Evolutionary conservation across 2,888 invertebrate species (phyloP), one percentile per base, ranked within the genome.

Genomic region (Acanthacorydalis orientalis): DNA sequence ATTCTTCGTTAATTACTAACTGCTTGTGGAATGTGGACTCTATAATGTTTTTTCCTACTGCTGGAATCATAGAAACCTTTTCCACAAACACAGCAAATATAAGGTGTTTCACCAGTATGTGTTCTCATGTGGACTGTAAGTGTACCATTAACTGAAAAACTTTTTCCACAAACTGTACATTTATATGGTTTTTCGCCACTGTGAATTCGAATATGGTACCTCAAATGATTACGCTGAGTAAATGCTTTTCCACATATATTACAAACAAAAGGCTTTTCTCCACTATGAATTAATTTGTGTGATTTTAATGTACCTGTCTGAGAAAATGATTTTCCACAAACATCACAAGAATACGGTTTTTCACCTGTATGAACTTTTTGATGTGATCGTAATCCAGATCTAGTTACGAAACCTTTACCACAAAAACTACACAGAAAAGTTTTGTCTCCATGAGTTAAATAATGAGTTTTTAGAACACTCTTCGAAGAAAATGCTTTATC

Each of bases 51-150:
- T 34, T 54, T 55, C 54, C 55, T 50, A 23, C 49, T 50, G 43
- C 53, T 52, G 1, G 54, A 54, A 47, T 55, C 54, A 23, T 52
- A 51, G 40, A 54, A 55, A 1, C 54, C 54, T 45, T 49, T 49
- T 12, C 48, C 47, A 46, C 56, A 56, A 15, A 50, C 49, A 8
- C 35, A 16, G 47, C 56, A 56, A 9, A 40, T 9, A 47, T 53
- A 54, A 1, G 56, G 56, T n/a, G 53, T 55, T 47, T 55, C 54
- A 4, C 56, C 56, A 1, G 54, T 54, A 43, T 56, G 56, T 15
- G 46, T 51, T 15, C 54, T 47, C 8, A 49, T 39, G n/a, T 56
- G 56, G 1, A 55, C 53, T 3, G 50, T 54, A 31, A 55, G 48
- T 49, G 53, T 54, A 2, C 51, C 49, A 44, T 52, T 54, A 31